Evolutionary conservation across 2,113 vertebrate species (phyloP).

Genomic region (Callipepla squamata): DNA sequence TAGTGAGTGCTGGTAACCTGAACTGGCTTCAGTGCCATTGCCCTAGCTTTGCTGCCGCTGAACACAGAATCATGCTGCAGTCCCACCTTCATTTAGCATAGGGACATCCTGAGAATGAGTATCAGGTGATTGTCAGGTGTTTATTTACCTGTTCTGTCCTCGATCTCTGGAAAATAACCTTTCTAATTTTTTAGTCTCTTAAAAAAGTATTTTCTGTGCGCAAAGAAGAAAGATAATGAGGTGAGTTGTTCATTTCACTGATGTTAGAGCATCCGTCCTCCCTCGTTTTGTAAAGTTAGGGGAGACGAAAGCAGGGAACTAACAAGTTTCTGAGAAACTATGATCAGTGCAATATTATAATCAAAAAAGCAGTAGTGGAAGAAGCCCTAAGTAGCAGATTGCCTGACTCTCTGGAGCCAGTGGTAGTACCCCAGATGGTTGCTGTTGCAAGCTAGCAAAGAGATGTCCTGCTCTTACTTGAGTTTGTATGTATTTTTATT

Average conservation of each 20-base stretch:
- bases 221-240: not conserved
- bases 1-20: fast-evolving
- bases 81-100: not conserved
- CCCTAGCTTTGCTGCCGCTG: not conserved
- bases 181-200: not conserved
- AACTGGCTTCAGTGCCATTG: fast-evolving
- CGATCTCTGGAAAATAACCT: not conserved
- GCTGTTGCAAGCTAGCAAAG: not conserved
- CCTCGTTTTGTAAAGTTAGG: not conserved
- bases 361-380: not conserved
- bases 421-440: not conserved
- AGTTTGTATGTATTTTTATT: slow-evolving; percentile 42
- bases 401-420: not conserved
- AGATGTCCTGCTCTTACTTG: not conserved
- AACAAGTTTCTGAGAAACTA: not conserved
- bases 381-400: not conserved
- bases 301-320: not conserved
- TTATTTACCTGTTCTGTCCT: not conserved
- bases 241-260: not conserved
- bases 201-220: not conserved
- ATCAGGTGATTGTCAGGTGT: too few species aligned
- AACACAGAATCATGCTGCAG: not conserved
- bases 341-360: not conserved
- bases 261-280: not conserved
- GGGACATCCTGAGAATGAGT: not conserved